Percentiles rank a stretch among this genome's conserved stretches.
These are phyloP conservation scores for Misgurnus anguillicaudatus DNA, from an alignment of 2,113 vertebrate genomes.

Conservation along the genomic window DNA sequence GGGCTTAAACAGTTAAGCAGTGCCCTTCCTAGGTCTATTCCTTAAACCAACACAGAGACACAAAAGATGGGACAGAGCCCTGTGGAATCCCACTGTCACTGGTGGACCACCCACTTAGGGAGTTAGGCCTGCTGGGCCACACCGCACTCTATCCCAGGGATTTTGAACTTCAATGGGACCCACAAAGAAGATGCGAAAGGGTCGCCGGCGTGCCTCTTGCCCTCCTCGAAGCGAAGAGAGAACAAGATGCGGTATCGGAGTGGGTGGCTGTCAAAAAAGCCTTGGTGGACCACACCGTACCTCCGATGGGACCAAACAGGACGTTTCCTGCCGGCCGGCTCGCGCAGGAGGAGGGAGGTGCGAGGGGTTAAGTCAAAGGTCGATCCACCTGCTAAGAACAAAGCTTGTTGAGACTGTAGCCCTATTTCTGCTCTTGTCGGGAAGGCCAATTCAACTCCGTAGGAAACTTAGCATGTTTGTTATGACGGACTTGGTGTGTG, in stretches of 20 bases:
- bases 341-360: conserved; percentile 19
- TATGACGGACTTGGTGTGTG: conserved; percentile 52
- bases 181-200: conserved; percentile 58
- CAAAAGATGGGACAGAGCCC: conserved; percentile 54
- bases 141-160: conserved; percentile 59
- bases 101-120: conserved; percentile 64
- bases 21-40: conserved; percentile 61
- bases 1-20: conserved; percentile 48
- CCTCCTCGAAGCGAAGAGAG: conserved; percentile 46
- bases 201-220: conserved; percentile 48
- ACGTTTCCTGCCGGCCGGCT: conserved; percentile 54
- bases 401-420: conserved; percentile 49
- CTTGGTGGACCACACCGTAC: conserved; percentile 39
- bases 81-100: conserved; percentile 58
- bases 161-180: conserved; percentile 67
- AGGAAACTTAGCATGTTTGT: conserved; percentile 55
- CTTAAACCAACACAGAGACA: conserved; percentile 63
- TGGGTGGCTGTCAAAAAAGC: conserved; percentile 42
- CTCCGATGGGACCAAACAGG: conserved; percentile 50
- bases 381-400: conserved; percentile 66
- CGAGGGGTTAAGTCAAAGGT: conserved; percentile 56
- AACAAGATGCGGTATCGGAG: conserved; percentile 32
- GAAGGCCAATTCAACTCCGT: conserved; percentile 47
- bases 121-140: conserved; percentile 54
- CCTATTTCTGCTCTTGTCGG: conserved; percentile 36